Conservation (phyloP, 1,140 invertebrate genomes). For the Pseudachorutes palmiensis region DNA sequence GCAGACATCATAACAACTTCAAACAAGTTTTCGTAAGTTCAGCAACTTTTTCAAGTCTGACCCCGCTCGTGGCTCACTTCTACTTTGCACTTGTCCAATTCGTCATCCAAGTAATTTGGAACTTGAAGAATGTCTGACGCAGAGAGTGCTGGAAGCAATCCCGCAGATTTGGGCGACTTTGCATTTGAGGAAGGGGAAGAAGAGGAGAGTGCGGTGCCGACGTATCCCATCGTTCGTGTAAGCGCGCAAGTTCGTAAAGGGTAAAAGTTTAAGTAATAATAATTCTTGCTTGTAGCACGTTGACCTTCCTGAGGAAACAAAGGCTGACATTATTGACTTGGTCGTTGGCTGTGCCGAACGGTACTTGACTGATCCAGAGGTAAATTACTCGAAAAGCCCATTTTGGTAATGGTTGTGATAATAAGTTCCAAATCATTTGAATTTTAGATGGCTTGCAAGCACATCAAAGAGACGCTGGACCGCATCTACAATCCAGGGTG, state of each 20-base stretch:
- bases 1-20: no score
- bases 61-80: no score
- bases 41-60: no score
- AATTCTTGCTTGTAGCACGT: conserved; percentile 52
- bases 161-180: no score
- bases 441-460: conserved; percentile 62
- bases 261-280: neutral
- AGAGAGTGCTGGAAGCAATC: no score
- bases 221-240: conserved; percentile 26
- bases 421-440: neutral
- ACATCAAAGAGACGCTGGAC: conserved; percentile 89
- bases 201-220: neutral
- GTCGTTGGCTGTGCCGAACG: conserved; percentile 88
- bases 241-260: neutral
- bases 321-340: conserved; percentile 75
- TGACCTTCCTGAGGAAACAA: conserved; percentile 88
- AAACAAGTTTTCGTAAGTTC: no score
- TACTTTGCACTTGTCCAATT: no score
- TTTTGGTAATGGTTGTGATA: neutral
- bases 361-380: conserved; percentile 71
- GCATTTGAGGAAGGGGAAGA: neutral
- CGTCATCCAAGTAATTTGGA: no score
- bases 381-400: conserved; percentile 40
- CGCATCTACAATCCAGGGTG: conserved; percentile 73
- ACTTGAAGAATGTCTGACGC: no score